phyloP scores from a whole-genome alignment of 2,113 vertebrate species.

The Notiomystis cincta region DNA sequence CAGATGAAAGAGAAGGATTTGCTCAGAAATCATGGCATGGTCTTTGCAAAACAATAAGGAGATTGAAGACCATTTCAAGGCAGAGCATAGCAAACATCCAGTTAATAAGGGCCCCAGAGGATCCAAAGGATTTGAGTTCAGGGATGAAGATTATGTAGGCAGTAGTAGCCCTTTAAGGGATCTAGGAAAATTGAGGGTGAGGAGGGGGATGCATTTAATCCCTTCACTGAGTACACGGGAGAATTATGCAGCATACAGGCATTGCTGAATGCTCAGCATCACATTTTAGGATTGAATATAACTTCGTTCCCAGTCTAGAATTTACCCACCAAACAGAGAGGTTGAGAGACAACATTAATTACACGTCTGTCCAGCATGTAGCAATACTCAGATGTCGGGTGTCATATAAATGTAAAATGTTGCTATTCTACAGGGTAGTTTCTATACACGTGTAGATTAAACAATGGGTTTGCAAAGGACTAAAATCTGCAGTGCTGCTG shows the following conservation, averaged over 20 bases:
- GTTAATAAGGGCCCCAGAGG: slow-evolving; percentile 46
- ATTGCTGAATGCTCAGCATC: not conserved
- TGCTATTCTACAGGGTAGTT: slow-evolving; percentile 8
- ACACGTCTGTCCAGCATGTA: slow-evolving; percentile 30
- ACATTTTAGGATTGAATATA: not conserved
- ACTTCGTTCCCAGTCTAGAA: slow-evolving; percentile 20
- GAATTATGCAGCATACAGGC: not conserved
- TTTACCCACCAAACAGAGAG: slow-evolving; percentile 46
- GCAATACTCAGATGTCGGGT: not conserved
- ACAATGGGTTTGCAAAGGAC: slow-evolving; percentile 7
- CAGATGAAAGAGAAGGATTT: slow-evolving; percentile 20
- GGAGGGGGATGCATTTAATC: slow-evolving; percentile 24
- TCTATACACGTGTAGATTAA: slow-evolving; percentile 15
- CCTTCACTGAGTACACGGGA: not conserved
- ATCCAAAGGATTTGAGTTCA: slow-evolving; percentile 26
- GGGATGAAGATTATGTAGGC: slow-evolving; percentile 36
- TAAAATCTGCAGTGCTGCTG: slow-evolving; percentile 40
- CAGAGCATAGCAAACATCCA: slow-evolving; percentile 7
- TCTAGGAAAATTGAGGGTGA: slow-evolving; percentile 16
- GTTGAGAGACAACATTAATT: slow-evolving; percentile 48
- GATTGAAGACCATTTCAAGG: slow-evolving; percentile 23
- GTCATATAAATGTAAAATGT: slow-evolving; percentile 52
- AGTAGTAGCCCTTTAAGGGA: slow-evolving; percentile 46
- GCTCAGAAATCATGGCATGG: not conserved
- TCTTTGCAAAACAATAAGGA: slow-evolving; percentile 40